Evolutionary conservation across 2,113 vertebrate species (phyloP).

Genomic region (Antechinus stuartii): DNA sequence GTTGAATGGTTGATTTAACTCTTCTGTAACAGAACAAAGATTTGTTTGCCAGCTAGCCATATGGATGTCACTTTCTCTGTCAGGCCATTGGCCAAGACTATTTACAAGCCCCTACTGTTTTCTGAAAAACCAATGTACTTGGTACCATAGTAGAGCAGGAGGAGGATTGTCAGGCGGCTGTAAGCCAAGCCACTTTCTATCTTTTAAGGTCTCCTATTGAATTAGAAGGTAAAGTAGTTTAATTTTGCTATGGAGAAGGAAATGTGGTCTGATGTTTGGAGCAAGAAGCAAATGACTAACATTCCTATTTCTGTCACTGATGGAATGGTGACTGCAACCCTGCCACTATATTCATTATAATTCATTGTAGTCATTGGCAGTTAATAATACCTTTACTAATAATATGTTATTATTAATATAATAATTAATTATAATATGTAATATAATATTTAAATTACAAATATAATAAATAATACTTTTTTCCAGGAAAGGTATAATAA

Average conservation of each 20-base stretch:
- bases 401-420: too few species aligned
- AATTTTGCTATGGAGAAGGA: background rate
- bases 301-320: background rate
- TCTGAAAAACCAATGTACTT: background rate
- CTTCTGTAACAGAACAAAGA: background rate
- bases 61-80: slow-evolving; percentile 3
- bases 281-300: background rate
- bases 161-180: background rate
- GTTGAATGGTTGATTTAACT: background rate
- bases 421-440: too few species aligned
- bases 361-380: slow-evolving; percentile 29
- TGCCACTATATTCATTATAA: background rate
- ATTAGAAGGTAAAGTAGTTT: background rate
- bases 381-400: slow-evolving; percentile 9
- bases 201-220: background rate
- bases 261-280: background rate
- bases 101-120: background rate
- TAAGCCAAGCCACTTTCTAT: background rate
- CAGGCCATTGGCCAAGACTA: background rate
- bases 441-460: too few species aligned
- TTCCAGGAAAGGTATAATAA: background rate
- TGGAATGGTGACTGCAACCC: background rate
- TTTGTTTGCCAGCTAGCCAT: background rate
- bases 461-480: background rate
- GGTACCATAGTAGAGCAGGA: background rate